Evolutionary conservation across 1,140 invertebrate genomes (phyloP).

Genomic region (Penaeus japonicus): DNA sequence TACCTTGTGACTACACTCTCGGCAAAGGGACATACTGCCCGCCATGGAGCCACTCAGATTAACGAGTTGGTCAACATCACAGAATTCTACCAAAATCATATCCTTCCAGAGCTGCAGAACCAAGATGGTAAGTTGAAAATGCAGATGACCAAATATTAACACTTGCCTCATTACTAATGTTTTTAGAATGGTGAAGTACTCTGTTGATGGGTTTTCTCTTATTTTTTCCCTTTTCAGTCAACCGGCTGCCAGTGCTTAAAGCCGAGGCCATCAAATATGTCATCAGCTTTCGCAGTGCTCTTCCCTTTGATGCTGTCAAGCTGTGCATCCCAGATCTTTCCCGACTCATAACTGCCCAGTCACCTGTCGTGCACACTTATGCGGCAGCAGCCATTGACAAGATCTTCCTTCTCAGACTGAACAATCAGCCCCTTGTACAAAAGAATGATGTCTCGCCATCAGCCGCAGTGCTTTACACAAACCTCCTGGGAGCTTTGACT

Average conservation of each 20-base stretch:
- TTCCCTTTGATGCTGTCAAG: constrained; percentile 80
- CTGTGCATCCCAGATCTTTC: constrained; percentile 80
- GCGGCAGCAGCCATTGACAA: constrained; percentile 91
- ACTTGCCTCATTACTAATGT: not conserved
- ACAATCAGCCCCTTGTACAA: constrained; percentile 71
- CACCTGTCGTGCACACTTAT: constrained; percentile 91
- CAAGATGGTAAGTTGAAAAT: constrained; percentile 62
- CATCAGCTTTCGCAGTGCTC: constrained; percentile 91
- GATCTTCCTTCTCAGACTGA: constrained; percentile 77
- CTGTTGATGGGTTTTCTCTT: constrained; percentile 44
- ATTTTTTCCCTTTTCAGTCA: constrained; percentile 72
- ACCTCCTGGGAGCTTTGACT: constrained; percentile 78
- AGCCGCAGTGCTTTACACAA: constrained; percentile 74
- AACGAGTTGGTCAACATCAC: constrained; percentile 87
- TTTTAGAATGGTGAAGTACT: not conserved
- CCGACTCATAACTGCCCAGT: constrained; percentile 76
- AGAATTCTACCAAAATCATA: constrained; percentile 86
- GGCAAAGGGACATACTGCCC: constrained; percentile 88
- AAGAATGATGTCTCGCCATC: constrained; percentile 70
- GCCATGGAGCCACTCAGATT: constrained; percentile 88
- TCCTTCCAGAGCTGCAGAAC: constrained; percentile 85
- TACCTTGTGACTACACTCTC: constrained; percentile 95
- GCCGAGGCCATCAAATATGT: constrained; percentile 96
- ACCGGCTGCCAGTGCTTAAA: constrained; percentile 88
- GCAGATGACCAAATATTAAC: too few relatives aligned